Base-by-base conservation (phyloP, 2,113 vertebrate species). In the Theropithecus gelada region DNA sequence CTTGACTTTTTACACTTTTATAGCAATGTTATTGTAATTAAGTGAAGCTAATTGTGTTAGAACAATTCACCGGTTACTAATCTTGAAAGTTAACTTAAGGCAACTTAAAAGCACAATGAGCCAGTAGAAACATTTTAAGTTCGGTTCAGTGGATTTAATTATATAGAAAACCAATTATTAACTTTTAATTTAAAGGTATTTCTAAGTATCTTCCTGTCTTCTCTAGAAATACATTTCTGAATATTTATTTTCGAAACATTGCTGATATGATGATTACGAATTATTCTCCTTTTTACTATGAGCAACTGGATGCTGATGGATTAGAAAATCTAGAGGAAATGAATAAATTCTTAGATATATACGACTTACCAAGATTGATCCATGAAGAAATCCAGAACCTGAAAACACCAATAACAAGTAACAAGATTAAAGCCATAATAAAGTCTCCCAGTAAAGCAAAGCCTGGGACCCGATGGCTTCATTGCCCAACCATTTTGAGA, bases 101-200 rank as follows among this genome's bases (percentile, higher is more conserved):
- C 27, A 85, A 72, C 18, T 72, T 93, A 27, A 75, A 89, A 11
- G 23, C 14, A 72, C 13, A 80, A 20, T 78, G 27, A 91, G 10
- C 23, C 38, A 73, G 32, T 45, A 43, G 20, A 87, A 72, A 76
- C 12, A 80, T 70, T 27, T 90, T 64, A 81, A 25, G 12, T 76
- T 89, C 83, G 1, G 17, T 79, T 94, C 1, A 90, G 22, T 95
- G 61, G 40, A 68, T 61, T 75, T 88, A 94, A 90, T 90, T 95
- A 72, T 76, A 38, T 83, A 87, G 59, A 68, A 70, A 94, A 70
- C 18, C 4, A 80, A n/a, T 55, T 35, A n/a, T 89, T 72, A 90
- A 40, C 61, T 92, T 55, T 85, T 50, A 81, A 92, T 90, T 82
- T 93, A 83, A 59, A 84, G 23, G 9, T 95, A 2, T 61, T 93